phyloP scores from a whole-genome alignment of 1,140 invertebrate genomes.

The Drosophila tani region DNA sequence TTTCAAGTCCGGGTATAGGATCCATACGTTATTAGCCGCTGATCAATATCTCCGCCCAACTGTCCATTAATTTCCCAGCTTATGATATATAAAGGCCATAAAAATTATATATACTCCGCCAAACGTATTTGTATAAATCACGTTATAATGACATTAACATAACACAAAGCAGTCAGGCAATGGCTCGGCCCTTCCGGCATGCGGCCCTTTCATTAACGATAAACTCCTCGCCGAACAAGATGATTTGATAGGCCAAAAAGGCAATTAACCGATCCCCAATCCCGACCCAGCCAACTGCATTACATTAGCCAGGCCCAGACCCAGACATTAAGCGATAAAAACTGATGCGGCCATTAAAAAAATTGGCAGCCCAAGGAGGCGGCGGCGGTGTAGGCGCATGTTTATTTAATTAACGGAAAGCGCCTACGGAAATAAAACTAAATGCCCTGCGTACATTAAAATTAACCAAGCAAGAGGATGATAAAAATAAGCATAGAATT shows the following conservation, averaged over 20 bases:
- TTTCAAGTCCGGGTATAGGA: not conserved
- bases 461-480: constrained; percentile 74
- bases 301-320: constrained; percentile 37
- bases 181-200: not conserved
- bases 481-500: constrained; percentile 61
- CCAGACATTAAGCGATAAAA: constrained; percentile 70
- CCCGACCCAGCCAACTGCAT: constrained; percentile 35
- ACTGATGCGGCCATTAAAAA: constrained; percentile 68
- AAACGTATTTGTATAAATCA: constrained; percentile 72
- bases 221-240: constrained; percentile 46
- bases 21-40: constrained; percentile 3
- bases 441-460: constrained; percentile 65
- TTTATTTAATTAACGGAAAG: constrained; percentile 74
- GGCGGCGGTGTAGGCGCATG: constrained; percentile 27
- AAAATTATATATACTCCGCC: constrained; percentile 44
- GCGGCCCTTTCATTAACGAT: constrained; percentile 52
- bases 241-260: constrained; percentile 65
- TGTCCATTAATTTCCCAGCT: constrained; percentile 56
- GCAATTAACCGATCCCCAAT: constrained; percentile 58
- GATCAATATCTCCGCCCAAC: constrained; percentile 27
- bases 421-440: constrained; percentile 65
- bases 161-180: constrained; percentile 49
- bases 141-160: constrained; percentile 77
- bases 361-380: constrained; percentile 28
- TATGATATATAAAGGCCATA: constrained; percentile 57